Base-by-base conservation (phyloP, 53 echinoderm and acorn worm genomes). In the Antedon mediterranea region DNA sequence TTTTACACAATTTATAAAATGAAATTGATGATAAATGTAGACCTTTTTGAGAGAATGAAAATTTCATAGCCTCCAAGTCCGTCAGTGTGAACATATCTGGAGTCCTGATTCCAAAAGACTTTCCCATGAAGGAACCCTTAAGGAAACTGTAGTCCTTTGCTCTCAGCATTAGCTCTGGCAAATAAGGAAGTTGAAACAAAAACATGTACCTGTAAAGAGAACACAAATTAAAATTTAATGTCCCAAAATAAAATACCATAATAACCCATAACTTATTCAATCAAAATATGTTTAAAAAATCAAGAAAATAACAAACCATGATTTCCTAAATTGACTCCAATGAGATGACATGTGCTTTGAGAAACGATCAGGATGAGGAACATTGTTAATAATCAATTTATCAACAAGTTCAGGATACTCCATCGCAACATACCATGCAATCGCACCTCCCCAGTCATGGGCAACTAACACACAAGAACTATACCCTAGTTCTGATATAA, bases 41-140 rank as follows among this genome's bases (percentile, higher is more conserved):
- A 37, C 91, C 91, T 85, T 85, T 80, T 43, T 78, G 80, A 41
- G 75, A 74, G 30, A 86, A 31, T 0, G 71, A 71, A 79, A 78
- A 91, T 34, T 85, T 85, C 57, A 91, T 73, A 13, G 91, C 91
- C 31, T 88, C 91, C 0, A 85, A 76, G 74, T 91, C 91, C 0
- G 83, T 86, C 28, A 74, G n/a, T 0, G 79, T 88, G 57, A 57
- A 57, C 57, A 57, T 11, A 18, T 18, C 57, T 57, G 57, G 57
- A 6, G 57, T 18, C 23, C 23, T 13, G 23, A 57, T 57, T 37
- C 37, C 37, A 6, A 11, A 4, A 18, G 9, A 3, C 3, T 23
- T 8, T 3, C 14, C 11, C 57, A 57, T 57, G 57, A 15, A 57
- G 20, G 15, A 57, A 57, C 23, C 7, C 9, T 57, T 18, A 13